Conservation (phyloP, 2,113 vertebrate genomes). For the Thinocorus orbignyianus region DNA sequence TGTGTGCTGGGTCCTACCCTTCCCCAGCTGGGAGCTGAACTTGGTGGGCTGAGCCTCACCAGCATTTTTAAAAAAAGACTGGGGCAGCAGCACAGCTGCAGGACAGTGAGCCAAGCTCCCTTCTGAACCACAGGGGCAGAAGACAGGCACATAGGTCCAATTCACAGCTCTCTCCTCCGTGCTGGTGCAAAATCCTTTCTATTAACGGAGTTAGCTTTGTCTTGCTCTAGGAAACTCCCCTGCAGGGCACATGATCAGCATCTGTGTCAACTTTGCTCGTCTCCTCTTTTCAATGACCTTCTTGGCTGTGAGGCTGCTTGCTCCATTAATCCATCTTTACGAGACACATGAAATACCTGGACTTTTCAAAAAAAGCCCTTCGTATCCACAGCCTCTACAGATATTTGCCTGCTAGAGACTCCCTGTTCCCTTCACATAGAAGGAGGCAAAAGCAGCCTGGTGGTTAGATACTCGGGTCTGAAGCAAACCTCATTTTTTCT, state of each 20-base stretch:
- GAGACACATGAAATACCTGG: background rate
- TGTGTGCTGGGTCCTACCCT: background rate
- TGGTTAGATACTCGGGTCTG: background rate
- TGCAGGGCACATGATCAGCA: background rate
- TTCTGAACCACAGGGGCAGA: background rate
- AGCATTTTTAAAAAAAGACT: too few species aligned
- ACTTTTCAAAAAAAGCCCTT: background rate
- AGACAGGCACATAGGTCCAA: background rate
- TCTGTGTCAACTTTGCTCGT: rapidly evolving
- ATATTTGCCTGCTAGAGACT: background rate
- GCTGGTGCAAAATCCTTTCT: background rate
- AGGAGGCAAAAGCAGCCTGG: background rate
- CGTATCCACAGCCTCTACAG: background rate
- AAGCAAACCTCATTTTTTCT: background rate
- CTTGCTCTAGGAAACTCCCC: background rate
- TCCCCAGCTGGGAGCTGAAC: background rate
- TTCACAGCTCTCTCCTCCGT: background rate
- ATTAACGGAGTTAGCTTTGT: background rate
- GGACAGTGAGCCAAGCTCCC: background rate
- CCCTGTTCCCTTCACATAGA: background rate
- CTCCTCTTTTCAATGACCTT: background rate
- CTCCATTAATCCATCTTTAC: background rate
- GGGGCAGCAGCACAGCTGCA: background rate
- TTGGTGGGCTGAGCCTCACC: background rate
- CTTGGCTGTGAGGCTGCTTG: background rate